Conservation (phyloP, 2,113 vertebrate species). For the Eleginops maclovinus region DNA sequence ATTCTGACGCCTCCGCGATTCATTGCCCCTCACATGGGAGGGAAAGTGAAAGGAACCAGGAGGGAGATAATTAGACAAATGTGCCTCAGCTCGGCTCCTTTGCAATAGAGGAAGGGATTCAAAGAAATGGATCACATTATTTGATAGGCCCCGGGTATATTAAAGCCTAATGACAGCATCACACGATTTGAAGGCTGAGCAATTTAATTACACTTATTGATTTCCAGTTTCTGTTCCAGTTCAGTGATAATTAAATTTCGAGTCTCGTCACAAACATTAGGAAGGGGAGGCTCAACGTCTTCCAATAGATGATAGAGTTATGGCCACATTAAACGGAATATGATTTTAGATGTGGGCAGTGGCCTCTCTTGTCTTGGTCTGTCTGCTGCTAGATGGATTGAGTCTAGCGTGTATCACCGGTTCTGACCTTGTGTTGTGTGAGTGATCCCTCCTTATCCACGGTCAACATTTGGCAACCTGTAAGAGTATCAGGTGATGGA, state of each 20-base stretch:
- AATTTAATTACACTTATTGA: constrained; percentile 75
- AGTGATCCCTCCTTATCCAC: constrained; percentile 5
- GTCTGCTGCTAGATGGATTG: constrained; percentile 24
- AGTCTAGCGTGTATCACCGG: constrained; percentile 11
- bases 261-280: constrained; percentile 42
- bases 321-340: constrained; percentile 13
- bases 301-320: constrained; percentile 42
- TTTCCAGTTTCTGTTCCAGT: constrained; percentile 69
- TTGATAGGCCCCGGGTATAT: constrained; percentile 60
- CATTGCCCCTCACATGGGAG: constrained; percentile 11
- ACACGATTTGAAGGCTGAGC: constrained; percentile 49
- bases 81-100: constrained; percentile 18
- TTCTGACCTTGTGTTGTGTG: constrained; percentile 13
- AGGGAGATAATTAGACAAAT: constrained; percentile 59
- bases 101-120: constrained; percentile 37
- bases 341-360: constrained; percentile 11
- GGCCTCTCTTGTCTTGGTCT: constrained; percentile 28
- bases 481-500: constrained; percentile 17
- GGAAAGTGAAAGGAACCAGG: constrained; percentile 32
- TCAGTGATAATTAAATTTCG: constrained; percentile 64
- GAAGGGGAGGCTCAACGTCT: not conserved
- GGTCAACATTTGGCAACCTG: constrained; percentile 27
- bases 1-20: constrained; percentile 29
- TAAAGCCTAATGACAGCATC: constrained; percentile 64
- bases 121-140: constrained; percentile 68